phyloP scores from a whole-genome alignment of 2,113 vertebrate species.

The Prinia subflava region DNA sequence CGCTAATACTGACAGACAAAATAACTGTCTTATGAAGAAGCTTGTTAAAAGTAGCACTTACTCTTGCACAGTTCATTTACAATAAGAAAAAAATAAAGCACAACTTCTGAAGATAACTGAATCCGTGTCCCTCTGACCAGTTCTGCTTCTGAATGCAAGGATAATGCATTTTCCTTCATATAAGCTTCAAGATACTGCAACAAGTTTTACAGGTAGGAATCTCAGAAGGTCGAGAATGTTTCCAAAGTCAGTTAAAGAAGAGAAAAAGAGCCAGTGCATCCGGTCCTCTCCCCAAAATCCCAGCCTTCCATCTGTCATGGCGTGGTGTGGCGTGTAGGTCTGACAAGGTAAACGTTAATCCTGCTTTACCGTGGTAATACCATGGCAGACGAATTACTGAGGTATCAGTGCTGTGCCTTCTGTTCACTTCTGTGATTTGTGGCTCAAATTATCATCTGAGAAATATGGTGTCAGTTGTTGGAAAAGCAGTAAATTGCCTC shows the following conservation, averaged over 20 bases:
- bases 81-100: background rate
- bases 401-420: background rate
- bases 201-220: background rate
- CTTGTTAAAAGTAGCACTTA: background rate
- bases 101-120: background rate
- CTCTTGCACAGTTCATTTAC: background rate
- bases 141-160: background rate
- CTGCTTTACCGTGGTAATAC: conserved; percentile 1
- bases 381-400: conserved; percentile 34
- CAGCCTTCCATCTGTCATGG: fast-evolving
- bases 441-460: background rate
- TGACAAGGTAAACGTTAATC: background rate
- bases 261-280: background rate
- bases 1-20: background rate
- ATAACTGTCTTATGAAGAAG: background rate
- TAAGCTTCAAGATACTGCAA: background rate
- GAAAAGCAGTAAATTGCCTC: background rate
- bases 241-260: background rate
- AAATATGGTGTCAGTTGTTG: background rate
- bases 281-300: background rate
- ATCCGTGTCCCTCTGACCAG: background rate
- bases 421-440: conserved; percentile 17
- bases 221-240: background rate
- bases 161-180: background rate
- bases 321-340: background rate